Percentiles rank a stretch among this genome's conserved stretches.
Conservation (phyloP, 2,888 invertebrate species). For the Prosopocoilus inquinatus region DNA sequence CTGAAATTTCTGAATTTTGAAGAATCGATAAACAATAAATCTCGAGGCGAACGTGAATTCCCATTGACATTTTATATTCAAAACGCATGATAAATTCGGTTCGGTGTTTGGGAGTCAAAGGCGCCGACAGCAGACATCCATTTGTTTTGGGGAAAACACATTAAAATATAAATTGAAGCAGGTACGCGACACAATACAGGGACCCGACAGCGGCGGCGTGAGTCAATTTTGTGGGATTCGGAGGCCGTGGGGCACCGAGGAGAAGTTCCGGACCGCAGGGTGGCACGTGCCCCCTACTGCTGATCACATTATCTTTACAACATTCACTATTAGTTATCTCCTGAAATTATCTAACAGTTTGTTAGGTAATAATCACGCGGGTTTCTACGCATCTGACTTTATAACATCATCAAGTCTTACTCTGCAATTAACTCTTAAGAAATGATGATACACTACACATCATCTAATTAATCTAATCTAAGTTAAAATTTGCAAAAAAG, state of each 20-base stretch:
- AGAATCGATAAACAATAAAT: too few species aligned
- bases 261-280: slow-evolving; percentile 37
- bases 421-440: too few species aligned
- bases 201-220: slow-evolving; percentile 35
- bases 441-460: too few species aligned
- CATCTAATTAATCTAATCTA: too few species aligned
- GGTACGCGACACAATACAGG: slow-evolving; percentile 51
- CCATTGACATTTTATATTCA: slow-evolving; percentile 47
- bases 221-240: slow-evolving; percentile 31
- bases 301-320: slow-evolving; percentile 47
- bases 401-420: too few species aligned
- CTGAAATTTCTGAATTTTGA: too few species aligned
- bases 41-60: slow-evolving; percentile 36
- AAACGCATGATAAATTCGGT: slow-evolving; percentile 49
- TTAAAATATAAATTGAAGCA: slow-evolving; percentile 52
- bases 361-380: slow-evolving; percentile 19
- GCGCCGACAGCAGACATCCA: slow-evolving; percentile 48
- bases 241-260: slow-evolving; percentile 26
- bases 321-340: slow-evolving; percentile 50
- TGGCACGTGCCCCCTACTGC: slow-evolving; percentile 37
- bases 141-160: slow-evolving; percentile 52
- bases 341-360: slow-evolving; percentile 49
- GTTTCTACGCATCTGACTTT: too few species aligned
- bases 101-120: slow-evolving; percentile 47
- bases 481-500: too few species aligned